A percentile compares a stretch with the other conserved stretches of the same genome.
phyloP scores from a whole-genome alignment of 2,113 vertebrate genomes.

The Pseudorectes ferrugineus region DNA sequence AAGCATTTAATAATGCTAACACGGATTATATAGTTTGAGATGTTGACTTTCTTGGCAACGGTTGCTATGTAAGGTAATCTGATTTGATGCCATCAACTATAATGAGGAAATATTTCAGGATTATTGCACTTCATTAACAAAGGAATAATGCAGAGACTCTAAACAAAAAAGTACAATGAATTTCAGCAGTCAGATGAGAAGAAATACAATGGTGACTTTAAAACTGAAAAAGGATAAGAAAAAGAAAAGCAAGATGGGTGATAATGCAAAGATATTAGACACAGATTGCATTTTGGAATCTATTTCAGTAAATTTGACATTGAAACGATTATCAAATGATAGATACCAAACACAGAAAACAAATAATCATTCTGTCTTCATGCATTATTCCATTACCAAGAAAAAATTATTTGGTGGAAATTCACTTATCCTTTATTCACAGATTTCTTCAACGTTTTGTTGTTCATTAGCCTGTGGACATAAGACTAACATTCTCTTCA shows the following conservation, averaged over 20 bases:
- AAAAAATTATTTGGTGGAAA: not conserved
- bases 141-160: conserved; percentile 17
- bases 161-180: conserved; percentile 62
- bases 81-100: conserved; percentile 60
- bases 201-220: not conserved
- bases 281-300: not conserved
- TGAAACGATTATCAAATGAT: not conserved
- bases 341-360: not conserved
- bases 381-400: not conserved
- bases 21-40: conserved; percentile 56
- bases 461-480: not conserved
- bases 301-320: not conserved
- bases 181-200: conserved; percentile 18
- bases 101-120: conserved; percentile 62
- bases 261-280: not conserved
- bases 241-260: not conserved
- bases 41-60: conserved; percentile 69
- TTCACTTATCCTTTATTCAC: not conserved
- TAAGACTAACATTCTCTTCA: not conserved
- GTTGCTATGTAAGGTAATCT: conserved; percentile 66
- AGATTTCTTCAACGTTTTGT: not conserved
- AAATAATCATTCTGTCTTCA: not conserved
- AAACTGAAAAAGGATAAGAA: not conserved
- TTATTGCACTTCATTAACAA: conserved; percentile 42
- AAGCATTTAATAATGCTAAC: conserved; percentile 51